Base-by-base conservation (phyloP, 1,140 invertebrate genomes). In the Bilobella aurantiaca region DNA sequence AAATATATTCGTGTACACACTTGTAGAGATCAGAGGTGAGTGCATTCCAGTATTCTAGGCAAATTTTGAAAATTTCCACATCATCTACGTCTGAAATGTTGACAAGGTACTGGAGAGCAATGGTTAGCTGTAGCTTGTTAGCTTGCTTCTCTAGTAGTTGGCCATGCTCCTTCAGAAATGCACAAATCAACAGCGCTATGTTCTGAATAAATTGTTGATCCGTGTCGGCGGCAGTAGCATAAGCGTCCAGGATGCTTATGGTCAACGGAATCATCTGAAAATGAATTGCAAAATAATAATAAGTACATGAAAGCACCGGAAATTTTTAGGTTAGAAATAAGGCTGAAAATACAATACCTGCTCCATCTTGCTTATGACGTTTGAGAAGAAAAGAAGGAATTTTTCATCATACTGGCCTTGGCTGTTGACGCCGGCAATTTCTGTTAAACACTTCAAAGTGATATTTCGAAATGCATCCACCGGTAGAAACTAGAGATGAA, bases 201-300 rank as follows among this genome's bases (percentile, higher is more conserved):
- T 99, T 99, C 75, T 98, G 95, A 63, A 99, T 97, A 75, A 99
- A 98, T 75, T 96, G 96, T 79, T 99, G 97, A 76, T 99, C 96
- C 75, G 94, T 90, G 79, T 98, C 95, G 75, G 86, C 83, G 29
- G 96, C 96, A 69, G 84, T 83, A 49, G 91, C 86, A 78, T 98
- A 99, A 0, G 94, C 93, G 67, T 91, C 88, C 74, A 88, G 87
- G 74, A 98, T 95, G 75, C 96, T 93, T 47, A 93, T 95, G 8
- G 86, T 84, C 18, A 88, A 77, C 1, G 93, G 91, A 68, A 98
- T 82, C 86, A 98, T 97, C 77, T 88, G 73, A 31, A 77, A 28
- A 18, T 61, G 21, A 68, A 69, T n/a, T n/a, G n/a, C n/a, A n/a
- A n/a, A n/a, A n/a, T n/a, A n/a, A n/a, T n/a, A n/a, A n/a, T n/a